Base-by-base conservation (phyloP, 2,797 vertebrate species). In the Scarus forsteni region DNA sequence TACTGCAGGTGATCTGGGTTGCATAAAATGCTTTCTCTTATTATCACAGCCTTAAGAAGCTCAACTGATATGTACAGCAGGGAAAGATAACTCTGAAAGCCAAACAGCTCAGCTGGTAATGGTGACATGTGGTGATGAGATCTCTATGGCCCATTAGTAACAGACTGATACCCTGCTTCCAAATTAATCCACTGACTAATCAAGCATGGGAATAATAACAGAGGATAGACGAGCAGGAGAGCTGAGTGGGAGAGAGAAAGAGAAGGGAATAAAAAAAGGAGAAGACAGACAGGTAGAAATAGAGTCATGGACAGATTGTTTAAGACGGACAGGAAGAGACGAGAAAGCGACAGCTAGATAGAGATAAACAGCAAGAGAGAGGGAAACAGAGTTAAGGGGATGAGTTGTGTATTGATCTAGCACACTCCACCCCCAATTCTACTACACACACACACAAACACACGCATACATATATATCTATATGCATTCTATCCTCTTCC, bases 121-220 rank as follows among this genome's bases (percentile, higher is more conserved):
- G 78, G 85, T 90, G 89, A 91, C 84, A 85, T 87, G 84, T 85
- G 88, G 85, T 88, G 89, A 90, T 89, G 89, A 92, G 90, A 93
- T 88, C 91, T 92, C 87, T 90, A 92, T 89, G 90, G 88, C 88
- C 89, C 90, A 93, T 93, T 93, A 94, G 90, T 82, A 89, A 90
- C 90, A 92, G 89, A 89, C 90, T 90, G 92, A 91, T 91, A 92
- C 88, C 86, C 92, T 89, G 89, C 87, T 89, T 92, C 87, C 88
- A 92, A 92, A 93, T 92, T 91, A 92, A 93, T 94, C 92, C 92
- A 89, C 85, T 79, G 88, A 89, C 91, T 93, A 94, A 94, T 93
- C 91, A 93, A 90, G 90, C 89, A 92, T 89, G 82, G 87, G 89
- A 92, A 91, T 92, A 89, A 92, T 87, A 91, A 85, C 85, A 79